Conservation (phyloP, 2,797 vertebrate species). For the Carduelis carduelis region DNA sequence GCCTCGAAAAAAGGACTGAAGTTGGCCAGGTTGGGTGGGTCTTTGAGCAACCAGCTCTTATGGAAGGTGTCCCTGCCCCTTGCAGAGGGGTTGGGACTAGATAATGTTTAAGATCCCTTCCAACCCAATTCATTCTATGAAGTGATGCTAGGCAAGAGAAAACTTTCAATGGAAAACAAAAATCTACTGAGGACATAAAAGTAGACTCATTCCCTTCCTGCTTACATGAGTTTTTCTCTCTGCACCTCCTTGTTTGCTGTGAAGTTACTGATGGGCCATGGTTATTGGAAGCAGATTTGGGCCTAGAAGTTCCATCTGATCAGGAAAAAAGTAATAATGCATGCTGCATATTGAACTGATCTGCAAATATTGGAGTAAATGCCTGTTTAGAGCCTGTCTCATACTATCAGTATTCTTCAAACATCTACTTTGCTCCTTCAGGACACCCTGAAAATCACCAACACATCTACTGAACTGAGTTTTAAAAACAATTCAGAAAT, state of each 20-base stretch:
- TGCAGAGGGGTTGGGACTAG: not conserved
- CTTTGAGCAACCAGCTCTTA: not conserved
- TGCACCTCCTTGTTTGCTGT: not conserved
- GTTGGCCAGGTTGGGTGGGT: not conserved
- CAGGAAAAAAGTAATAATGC: not conserved
- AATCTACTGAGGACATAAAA: not conserved
- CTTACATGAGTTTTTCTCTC: not conserved
- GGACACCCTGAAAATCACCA: slow-evolving; percentile 17
- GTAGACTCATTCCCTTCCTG: not conserved
- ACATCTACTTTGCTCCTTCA: not conserved
- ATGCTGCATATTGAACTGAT: not conserved
- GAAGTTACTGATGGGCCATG: not conserved
- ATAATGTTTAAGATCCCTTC: not conserved
- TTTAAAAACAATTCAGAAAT: slow-evolving; percentile 12
- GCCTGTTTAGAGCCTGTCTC: not conserved
- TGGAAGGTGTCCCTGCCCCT: not conserved
- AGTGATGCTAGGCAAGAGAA: not conserved
- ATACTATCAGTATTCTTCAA: not conserved
- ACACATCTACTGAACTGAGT: not conserved
- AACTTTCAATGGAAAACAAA: not conserved
- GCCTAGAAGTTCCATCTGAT: not conserved
- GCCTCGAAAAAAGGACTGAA: not conserved
- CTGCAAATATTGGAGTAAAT: not conserved
- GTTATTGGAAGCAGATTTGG: not conserved
- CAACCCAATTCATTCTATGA: not conserved